Evolutionary conservation across 2,888 invertebrate genomes (phyloP), one percentile per base, ranked within the genome.

Genomic region (Cephus pulcher): DNA sequence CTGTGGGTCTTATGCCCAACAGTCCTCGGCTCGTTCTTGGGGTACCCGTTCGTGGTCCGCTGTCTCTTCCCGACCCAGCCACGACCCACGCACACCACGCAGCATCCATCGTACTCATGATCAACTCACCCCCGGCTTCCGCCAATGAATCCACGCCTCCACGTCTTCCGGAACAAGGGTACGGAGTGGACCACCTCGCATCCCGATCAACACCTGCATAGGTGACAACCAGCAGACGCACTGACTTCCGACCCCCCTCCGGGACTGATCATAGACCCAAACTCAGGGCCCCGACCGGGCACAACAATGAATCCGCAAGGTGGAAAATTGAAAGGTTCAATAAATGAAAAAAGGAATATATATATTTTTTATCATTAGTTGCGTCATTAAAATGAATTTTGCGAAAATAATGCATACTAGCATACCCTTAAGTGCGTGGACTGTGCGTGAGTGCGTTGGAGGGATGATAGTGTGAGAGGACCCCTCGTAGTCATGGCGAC

Each of bases 401-500:
- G 9, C 2, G 23, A 56, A 56, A 56, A 56, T 56, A 2, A 23
- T 23, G 56, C 56, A 23, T 56, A 56, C 9, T 0, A 23, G 23
- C 23, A 56, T 9, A 56, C 23, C 6, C 56, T 4, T 75, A 11
- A 68, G 77, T 79, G 80, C 77, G 79, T 76, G 79, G 76, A 78
- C 76, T 68, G 79, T 76, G 79, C 78, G 56, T 40, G 69, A 82
- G 79, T 81, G 79, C 77, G 83, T 81, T 23, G 70, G 73, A 79
- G 79, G 71, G 77, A 79, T 78, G 34, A 75, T 6, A 15, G 71
- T 32, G 32, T n/a, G 71, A 33, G 74, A 87, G 86, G 84, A 86
- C 84, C 84, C 86, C 86, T 84, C 86, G 91, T 91, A 91, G 90
- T 84, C 91, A 91, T 91, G 91, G 91, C 83, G 91, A 91, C 91